phyloP scores from a whole-genome alignment of 2,113 vertebrate genomes.

The Conger conger region DNA sequence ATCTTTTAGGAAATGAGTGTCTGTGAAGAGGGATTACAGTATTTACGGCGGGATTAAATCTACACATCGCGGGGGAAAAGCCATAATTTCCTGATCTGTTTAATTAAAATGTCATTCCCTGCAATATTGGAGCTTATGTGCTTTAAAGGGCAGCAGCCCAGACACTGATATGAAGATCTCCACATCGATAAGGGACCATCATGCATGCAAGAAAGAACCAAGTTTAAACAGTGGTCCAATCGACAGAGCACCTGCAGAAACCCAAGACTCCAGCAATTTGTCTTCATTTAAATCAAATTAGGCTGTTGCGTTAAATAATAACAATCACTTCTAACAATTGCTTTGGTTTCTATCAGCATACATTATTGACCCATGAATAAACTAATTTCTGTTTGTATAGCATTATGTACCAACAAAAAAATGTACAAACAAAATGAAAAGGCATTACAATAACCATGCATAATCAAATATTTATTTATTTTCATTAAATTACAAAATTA shows the following conservation, averaged over 20 bases:
- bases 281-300: neutral
- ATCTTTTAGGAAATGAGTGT: conserved; percentile 26
- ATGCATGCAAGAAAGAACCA: neutral
- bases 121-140: neutral
- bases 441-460: neutral
- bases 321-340: neutral
- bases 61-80: conserved; percentile 6
- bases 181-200: neutral
- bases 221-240: neutral
- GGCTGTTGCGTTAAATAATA: neutral
- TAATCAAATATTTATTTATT: neutral
- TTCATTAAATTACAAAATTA: neutral
- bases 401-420: neutral
- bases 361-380: neutral
- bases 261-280: neutral
- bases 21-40: conserved; percentile 16
- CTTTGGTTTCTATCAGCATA: neutral
- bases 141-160: neutral
- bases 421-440: neutral
- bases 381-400: no score
- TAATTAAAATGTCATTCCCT: neutral
- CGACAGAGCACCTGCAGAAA: neutral
- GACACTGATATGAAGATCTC: neutral
- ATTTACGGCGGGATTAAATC: conserved; percentile 25
- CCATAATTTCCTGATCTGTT: conserved; percentile 23